These are phyloP conservation scores for Hyla sarda DNA, from an alignment of 2,113 vertebrate genomes.

Conservation along the genomic window DNA sequence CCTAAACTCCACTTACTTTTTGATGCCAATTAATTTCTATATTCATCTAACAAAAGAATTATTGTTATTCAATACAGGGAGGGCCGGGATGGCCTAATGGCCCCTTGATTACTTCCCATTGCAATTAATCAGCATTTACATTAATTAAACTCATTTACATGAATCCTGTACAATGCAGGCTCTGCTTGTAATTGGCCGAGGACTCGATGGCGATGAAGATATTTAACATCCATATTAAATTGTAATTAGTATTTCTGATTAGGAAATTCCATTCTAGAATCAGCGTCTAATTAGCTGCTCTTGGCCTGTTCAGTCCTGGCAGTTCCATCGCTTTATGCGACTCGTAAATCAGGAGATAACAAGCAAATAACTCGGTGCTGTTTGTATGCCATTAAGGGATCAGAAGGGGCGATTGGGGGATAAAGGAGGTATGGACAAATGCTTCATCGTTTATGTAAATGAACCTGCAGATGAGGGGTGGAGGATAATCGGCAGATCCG, in stretches of 20 bases:
- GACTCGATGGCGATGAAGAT: constrained; percentile 75
- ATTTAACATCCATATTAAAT: constrained; percentile 82
- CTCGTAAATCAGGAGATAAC: constrained; percentile 49
- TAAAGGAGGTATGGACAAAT: neutral
- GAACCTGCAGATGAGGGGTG: neutral
- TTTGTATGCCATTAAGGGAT: neutral
- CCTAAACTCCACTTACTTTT: constrained; percentile 29
- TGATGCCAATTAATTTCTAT: constrained; percentile 32
- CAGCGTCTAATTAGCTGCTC: constrained; percentile 80
- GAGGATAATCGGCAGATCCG: too few species aligned
- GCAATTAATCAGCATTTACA: constrained; percentile 80
- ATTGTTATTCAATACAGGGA: constrained; percentile 70
- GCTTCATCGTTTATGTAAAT: neutral
- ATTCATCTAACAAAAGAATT: constrained; percentile 49
- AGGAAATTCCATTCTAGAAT: constrained; percentile 80
- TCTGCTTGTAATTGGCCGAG: constrained; percentile 74
- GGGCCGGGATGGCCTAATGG: constrained; percentile 61
- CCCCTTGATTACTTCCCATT: constrained; percentile 71
- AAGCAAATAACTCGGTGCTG: neutral
- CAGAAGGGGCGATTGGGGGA: neutral
- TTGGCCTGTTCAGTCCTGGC: constrained; percentile 66
- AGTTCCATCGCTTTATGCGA: constrained; percentile 8
- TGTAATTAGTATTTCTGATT: constrained; percentile 83
- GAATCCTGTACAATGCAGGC: constrained; percentile 75
- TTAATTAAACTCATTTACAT: constrained; percentile 81